Evolutionary conservation across 1,140 invertebrate species (phyloP).

Genomic region (Dinoponera quadriceps): DNA sequence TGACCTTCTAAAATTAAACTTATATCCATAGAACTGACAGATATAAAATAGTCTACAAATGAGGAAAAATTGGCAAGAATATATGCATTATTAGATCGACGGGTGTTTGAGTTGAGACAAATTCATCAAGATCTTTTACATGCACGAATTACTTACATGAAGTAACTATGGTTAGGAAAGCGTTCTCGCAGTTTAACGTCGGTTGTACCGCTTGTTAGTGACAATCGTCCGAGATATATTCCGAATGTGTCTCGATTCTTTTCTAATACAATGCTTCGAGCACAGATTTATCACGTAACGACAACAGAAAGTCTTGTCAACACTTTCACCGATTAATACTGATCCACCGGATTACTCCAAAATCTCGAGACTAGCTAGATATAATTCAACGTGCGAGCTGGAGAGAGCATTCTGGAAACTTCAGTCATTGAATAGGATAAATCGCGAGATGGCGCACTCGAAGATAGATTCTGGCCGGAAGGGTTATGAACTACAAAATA

Average conservation of each 20-base stretch:
- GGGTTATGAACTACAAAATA: neutral
- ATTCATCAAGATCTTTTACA: neutral
- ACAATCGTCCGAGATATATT: neutral
- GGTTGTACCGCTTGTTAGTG: neutral
- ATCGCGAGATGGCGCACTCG: constrained; percentile 4
- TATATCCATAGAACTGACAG: neutral
- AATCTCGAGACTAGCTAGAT: neutral
- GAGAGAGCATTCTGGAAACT: constrained; percentile 40
- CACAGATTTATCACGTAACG: neutral
- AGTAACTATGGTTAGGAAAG: neutral
- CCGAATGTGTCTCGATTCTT: neutral
- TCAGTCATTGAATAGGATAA: neutral
- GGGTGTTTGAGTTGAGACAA: too few species aligned
- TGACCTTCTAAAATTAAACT: neutral
- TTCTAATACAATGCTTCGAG: neutral
- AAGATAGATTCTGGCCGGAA: neutral
- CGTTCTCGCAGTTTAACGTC: neutral
- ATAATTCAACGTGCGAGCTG: too few species aligned
- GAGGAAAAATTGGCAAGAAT: neutral
- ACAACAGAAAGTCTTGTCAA: neutral
- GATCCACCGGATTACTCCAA: neutral
- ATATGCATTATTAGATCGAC: too few species aligned
- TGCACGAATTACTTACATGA: constrained; percentile 10
- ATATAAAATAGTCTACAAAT: constrained; percentile 13
- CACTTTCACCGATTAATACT: neutral